Conservation (phyloP, 2,113 vertebrate genomes). For the Pyrgilauda ruficollis region DNA sequence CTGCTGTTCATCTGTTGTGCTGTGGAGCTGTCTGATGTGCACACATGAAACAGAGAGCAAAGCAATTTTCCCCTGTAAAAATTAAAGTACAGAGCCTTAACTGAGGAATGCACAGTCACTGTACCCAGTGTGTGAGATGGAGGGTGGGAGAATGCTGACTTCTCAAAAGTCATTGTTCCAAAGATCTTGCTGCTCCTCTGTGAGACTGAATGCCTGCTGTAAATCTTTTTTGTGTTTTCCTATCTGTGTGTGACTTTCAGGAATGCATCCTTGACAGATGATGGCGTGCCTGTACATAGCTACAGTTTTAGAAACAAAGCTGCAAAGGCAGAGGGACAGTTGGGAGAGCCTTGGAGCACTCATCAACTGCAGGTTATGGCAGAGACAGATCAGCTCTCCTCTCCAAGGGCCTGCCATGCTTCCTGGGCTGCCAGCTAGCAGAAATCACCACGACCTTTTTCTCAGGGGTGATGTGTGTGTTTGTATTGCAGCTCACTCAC, state of each 20-base stretch:
- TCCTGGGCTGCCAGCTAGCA: not conserved
- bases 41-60: not conserved
- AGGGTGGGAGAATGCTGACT: not conserved
- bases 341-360: not conserved
- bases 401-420: not conserved
- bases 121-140: not conserved
- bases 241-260: not conserved
- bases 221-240: not conserved
- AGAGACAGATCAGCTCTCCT: not conserved
- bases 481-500: not conserved
- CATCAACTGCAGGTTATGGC: not conserved
- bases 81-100: not conserved
- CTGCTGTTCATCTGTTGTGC: not conserved
- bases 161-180: not conserved
- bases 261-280: not conserved
- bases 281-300: not conserved
- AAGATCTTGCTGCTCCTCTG: not conserved
- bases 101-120: not conserved
- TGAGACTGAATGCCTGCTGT: not conserved
- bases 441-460: not conserved
- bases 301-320: not conserved
- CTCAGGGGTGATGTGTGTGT: not conserved
- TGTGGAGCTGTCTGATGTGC: not conserved
- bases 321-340: not conserved
- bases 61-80: not conserved